Conservation (phyloP, 2,888 invertebrate genomes). For the Habroteleia sp. region DNA sequence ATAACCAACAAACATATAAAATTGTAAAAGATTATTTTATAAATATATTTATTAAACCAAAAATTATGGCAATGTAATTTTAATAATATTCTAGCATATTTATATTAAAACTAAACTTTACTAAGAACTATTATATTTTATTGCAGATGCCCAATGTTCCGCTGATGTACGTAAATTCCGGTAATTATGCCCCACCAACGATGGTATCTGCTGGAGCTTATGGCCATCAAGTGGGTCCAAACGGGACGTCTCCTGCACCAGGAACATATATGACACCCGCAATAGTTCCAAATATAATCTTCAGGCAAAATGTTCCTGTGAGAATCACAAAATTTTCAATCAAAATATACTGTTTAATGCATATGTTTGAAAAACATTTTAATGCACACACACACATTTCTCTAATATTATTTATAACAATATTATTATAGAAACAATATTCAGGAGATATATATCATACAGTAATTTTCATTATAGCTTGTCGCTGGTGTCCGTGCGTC, state of each 20-base stretch:
- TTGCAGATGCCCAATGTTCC: slow-evolving; percentile 76
- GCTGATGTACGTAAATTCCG: slow-evolving; percentile 79
- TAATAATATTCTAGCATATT: no score
- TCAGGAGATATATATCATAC: background rate
- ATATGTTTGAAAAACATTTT: no score
- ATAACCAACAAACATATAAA: no score
- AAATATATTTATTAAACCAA: no score
- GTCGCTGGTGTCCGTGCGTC: slow-evolving; percentile 76
- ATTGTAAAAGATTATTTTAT: no score
- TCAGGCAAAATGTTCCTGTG: slow-evolving; percentile 79
- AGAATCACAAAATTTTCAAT: slow-evolving; percentile 2
- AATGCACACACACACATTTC: no score
- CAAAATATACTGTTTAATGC: no score
- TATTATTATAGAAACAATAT: no score
- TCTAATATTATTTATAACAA: no score
- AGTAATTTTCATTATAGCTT: slow-evolving; percentile 61
- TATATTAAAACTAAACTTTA: no score
- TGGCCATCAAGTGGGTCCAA: slow-evolving; percentile 75
- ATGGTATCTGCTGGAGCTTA: slow-evolving; percentile 75
- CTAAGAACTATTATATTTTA: background rate
- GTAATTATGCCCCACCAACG: slow-evolving; percentile 74
- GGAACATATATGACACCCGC: slow-evolving; percentile 76
- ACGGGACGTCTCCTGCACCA: slow-evolving; percentile 74
- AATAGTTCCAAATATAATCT: slow-evolving; percentile 77
- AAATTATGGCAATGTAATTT: no score